These are phyloP conservation scores for Astreopora myriophthalma DNA, from an alignment of 64 coral and sea anemone genomes.

Conservation along the genomic window DNA sequence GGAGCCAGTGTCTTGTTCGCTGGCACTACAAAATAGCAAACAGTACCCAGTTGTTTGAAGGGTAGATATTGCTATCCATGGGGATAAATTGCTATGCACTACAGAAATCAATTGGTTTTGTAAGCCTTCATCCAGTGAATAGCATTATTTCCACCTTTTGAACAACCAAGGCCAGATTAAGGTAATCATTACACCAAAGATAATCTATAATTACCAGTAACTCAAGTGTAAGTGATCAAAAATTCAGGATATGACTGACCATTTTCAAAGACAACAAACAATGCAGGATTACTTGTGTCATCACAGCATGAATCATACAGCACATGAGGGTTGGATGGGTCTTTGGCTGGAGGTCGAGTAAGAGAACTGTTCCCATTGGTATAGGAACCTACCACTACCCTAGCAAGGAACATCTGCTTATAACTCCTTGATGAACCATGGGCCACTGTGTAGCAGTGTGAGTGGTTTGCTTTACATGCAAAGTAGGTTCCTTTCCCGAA, in stretches of 20 bases:
- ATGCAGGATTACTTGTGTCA: constrained; percentile 21
- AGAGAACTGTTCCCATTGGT: constrained; percentile 2
- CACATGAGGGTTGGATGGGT: constrained; percentile 60
- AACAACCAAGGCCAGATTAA: no score
- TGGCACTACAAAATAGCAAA: no score
- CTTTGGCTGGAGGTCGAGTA: constrained; percentile 65
- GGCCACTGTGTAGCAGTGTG: constrained; percentile 44
- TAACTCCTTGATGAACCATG: neutral
- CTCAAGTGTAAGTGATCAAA: constrained; percentile 74
- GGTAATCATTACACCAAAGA: neutral
- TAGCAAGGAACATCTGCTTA: constrained; percentile 74
- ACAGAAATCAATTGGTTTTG: no score
- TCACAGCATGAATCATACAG: constrained; percentile 81
- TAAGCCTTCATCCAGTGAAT: no score
- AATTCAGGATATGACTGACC: constrained; percentile 80
- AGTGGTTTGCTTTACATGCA: constrained; percentile 63
- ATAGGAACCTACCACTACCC: constrained; percentile 75
- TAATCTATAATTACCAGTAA: neutral
- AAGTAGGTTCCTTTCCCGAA: constrained; percentile 85
- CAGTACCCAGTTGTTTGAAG: no score
- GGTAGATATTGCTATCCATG: no score
- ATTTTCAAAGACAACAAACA: constrained; percentile 90
- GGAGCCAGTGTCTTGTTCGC: no score
- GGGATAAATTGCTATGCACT: no score
- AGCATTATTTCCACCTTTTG: no score